Evolutionary conservation across 2,888 invertebrate genomes (phyloP).

Genomic region (Aphidius colemani): DNA sequence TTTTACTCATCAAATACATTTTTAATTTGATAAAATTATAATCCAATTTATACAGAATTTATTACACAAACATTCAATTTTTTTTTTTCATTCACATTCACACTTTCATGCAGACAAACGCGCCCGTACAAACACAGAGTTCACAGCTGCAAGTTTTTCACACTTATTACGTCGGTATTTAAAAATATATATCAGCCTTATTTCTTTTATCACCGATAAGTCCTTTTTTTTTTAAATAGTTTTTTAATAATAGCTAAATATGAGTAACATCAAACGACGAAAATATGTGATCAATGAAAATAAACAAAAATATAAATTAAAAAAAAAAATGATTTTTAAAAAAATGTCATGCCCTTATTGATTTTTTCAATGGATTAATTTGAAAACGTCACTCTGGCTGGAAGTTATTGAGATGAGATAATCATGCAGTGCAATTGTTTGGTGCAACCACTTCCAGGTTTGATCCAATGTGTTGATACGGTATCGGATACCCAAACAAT

Average conservation of each 20-base stretch:
- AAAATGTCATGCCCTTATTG: neutral
- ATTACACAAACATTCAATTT: neutral
- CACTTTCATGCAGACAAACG: too few relatives aligned
- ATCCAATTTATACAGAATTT: neutral
- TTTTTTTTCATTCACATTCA: too few relatives aligned
- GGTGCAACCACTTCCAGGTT: slow-evolving; percentile 95
- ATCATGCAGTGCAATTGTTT: slow-evolving; percentile 86
- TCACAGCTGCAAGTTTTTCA: too few relatives aligned
- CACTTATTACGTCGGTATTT: too few relatives aligned
- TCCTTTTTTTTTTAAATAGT: slow-evolving; percentile 7
- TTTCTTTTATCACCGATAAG: slow-evolving; percentile 6
- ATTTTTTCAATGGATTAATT: slow-evolving; percentile 24
- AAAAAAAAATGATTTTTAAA: neutral
- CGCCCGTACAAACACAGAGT: too few relatives aligned
- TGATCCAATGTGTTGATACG: slow-evolving; percentile 88
- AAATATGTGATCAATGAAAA: slow-evolving; percentile 6
- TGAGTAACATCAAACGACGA: too few relatives aligned
- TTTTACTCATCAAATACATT: slow-evolving; percentile 64
- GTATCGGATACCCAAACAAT: slow-evolving; percentile 86
- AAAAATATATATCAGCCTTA: slow-evolving; percentile 20
- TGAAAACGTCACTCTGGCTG: slow-evolving; percentile 69
- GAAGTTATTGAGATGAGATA: slow-evolving; percentile 81
- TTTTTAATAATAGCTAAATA: too few relatives aligned
- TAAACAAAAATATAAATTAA: slow-evolving; percentile 11
- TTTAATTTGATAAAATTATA: slow-evolving; percentile 35